A percentile compares a stretch with the other conserved stretches of the same genome.
phyloP scores from a whole-genome alignment of 2,888 invertebrate species.

The Polydesmus complanatus region DNA sequence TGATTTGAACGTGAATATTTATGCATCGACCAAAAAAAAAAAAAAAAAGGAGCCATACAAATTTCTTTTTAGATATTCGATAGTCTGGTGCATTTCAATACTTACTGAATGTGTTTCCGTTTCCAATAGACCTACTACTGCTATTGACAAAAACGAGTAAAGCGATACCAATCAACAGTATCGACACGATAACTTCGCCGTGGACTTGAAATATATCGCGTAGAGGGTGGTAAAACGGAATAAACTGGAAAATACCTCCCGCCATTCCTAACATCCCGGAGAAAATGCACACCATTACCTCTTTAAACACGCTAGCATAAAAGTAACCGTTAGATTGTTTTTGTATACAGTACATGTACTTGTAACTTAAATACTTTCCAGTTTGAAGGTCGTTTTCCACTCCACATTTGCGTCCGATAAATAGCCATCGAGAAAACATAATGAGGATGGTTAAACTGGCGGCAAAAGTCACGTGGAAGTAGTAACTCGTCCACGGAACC shows the following conservation, averaged over 20 bases:
- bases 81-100: too few relatives aligned
- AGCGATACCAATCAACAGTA: slow-evolving; percentile 46
- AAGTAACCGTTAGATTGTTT: too few relatives aligned
- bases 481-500: slow-evolving; percentile 73
- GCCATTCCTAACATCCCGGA: slow-evolving; percentile 54
- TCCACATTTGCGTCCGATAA: slow-evolving; percentile 35
- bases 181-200: slow-evolving; percentile 54
- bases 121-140: too few relatives aligned
- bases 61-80: too few relatives aligned
- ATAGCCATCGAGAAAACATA: slow-evolving; percentile 41
- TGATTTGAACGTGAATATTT: too few relatives aligned
- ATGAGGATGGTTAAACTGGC: slow-evolving; percentile 56
- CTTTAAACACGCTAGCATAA: slow-evolving; percentile 24
- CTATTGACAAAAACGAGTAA: too few relatives aligned
- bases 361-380: slow-evolving; percentile 35
- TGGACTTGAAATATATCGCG: slow-evolving; percentile 55
- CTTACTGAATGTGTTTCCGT: too few relatives aligned
- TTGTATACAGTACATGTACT: not conserved
- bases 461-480: slow-evolving; percentile 62
- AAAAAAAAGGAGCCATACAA: too few relatives aligned
- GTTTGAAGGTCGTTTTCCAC: slow-evolving; percentile 41
- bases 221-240: slow-evolving; percentile 59
- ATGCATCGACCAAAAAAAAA: too few relatives aligned
- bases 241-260: slow-evolving; percentile 54
- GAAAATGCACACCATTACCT: slow-evolving; percentile 41